A percentile compares a stretch with the other conserved stretches of the same genome.
phyloP scores from a whole-genome alignment of 2,797 vertebrate genomes.

The Muscicapa comitata region DNA sequence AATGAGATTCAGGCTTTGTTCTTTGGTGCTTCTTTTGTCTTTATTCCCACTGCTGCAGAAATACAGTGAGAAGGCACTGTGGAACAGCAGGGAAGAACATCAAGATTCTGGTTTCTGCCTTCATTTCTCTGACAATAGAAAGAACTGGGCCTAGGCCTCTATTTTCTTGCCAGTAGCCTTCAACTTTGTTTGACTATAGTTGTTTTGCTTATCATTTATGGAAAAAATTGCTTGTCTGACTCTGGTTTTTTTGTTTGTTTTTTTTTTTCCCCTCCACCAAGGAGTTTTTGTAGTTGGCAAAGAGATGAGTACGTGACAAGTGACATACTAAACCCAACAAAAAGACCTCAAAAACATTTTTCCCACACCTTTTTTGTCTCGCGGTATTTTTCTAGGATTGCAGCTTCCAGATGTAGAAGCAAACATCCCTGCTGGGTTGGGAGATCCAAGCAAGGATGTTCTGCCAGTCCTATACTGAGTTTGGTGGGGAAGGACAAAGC shows the following conservation, averaged over 20 bases:
- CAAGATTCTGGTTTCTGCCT: neutral
- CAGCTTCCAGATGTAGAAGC: neutral
- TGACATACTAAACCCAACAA: neutral
- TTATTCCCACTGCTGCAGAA: neutral
- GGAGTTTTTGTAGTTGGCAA: neutral
- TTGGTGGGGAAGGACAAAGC: neutral
- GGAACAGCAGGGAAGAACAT: neutral
- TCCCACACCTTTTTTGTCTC: neutral
- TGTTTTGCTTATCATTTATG: neutral
- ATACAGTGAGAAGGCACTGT: neutral
- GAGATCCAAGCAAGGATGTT: neutral
- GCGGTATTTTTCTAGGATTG: neutral
- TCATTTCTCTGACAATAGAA: neutral
- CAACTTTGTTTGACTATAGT: neutral
- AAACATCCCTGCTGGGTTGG: neutral
- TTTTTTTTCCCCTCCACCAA: rapidly evolving
- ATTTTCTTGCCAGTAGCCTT: neutral
- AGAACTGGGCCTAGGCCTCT: neutral
- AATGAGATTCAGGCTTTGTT: neutral
- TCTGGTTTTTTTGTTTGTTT: too few species aligned
- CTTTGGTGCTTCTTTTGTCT: neutral
- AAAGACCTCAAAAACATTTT: neutral
- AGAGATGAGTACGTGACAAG: neutral
- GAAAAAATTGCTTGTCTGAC: neutral
- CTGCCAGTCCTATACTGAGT: neutral